phyloP scores from a whole-genome alignment of 2,113 vertebrate genomes.

The Noctilio leporinus region DNA sequence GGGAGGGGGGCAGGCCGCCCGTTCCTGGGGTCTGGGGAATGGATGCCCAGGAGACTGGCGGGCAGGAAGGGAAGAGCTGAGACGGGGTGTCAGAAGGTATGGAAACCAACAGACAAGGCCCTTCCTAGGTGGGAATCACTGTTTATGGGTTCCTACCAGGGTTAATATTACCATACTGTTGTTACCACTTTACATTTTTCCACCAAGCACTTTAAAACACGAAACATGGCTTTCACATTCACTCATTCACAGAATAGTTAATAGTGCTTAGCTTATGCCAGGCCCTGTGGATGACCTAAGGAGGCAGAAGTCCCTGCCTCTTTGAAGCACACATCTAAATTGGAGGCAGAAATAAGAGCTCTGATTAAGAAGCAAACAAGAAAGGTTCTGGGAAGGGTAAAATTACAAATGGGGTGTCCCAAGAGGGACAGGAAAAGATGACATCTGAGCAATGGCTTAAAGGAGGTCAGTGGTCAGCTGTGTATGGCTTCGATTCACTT shows the following conservation, averaged over 20 bases:
- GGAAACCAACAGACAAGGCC: background rate
- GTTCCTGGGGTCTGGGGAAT: background rate
- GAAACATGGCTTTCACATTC: background rate
- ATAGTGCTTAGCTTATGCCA: background rate
- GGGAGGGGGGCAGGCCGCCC: background rate
- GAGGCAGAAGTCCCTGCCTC: background rate
- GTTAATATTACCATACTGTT: rapidly evolving
- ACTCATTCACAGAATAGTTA: rapidly evolving
- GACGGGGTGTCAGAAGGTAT: background rate
- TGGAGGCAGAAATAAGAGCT: background rate
- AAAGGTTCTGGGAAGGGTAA: background rate
- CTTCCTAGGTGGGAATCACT: background rate
- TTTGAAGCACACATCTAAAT: background rate
- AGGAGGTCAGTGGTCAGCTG: background rate
- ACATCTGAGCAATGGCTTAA: background rate
- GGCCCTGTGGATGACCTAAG: background rate
- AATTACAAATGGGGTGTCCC: background rate
- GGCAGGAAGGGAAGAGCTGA: background rate
- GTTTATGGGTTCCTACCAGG: rapidly evolving
- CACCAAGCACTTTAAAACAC: background rate
- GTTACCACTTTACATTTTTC: rapidly evolving
- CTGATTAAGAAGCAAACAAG: background rate
- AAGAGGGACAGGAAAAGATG: background rate
- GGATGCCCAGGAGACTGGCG: background rate
- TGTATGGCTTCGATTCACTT: background rate